Percentiles rank a stretch among this genome's conserved stretches.
Conservation (phyloP, 2,888 invertebrate species). For the Brenthis ino region DNA sequence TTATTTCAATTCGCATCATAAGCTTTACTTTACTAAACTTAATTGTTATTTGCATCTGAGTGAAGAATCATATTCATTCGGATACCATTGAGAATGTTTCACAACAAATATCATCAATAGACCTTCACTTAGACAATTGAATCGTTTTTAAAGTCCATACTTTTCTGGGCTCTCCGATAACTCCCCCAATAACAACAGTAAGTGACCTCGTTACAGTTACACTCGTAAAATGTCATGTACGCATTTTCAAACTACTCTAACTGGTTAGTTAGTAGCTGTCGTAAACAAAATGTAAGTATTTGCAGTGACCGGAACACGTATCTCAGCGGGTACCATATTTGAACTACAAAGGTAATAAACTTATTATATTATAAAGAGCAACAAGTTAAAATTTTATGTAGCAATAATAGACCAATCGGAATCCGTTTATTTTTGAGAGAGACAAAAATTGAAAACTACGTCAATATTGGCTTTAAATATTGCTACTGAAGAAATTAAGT, state of each 20-base stretch:
- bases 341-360: neutral
- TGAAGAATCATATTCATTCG: neutral
- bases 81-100: conserved; percentile 9
- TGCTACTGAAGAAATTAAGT: neutral
- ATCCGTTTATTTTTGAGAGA: no score
- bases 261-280: conserved; percentile 51
- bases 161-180: conserved; percentile 52
- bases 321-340: conserved; percentile 22
- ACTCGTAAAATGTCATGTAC: conserved; percentile 70
- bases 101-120: conserved; percentile 34
- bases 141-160: conserved; percentile 39
- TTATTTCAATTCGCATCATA: no score
- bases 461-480: neutral
- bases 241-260: conserved; percentile 58
- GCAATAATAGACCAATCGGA: neutral
- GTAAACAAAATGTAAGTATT: conserved; percentile 44
- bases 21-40: no score
- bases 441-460: no score
- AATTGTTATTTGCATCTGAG: neutral
- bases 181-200: conserved; percentile 66
- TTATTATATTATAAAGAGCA: conserved; percentile 3
- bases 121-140: conserved; percentile 66
- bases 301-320: conserved; percentile 42
- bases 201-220: conserved; percentile 77
- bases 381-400: conserved; percentile 9